Percentiles rank a stretch among this genome's conserved stretches.
phyloP scores from a whole-genome alignment of 2,113 vertebrate genomes.

The Silurus asotus region DNA sequence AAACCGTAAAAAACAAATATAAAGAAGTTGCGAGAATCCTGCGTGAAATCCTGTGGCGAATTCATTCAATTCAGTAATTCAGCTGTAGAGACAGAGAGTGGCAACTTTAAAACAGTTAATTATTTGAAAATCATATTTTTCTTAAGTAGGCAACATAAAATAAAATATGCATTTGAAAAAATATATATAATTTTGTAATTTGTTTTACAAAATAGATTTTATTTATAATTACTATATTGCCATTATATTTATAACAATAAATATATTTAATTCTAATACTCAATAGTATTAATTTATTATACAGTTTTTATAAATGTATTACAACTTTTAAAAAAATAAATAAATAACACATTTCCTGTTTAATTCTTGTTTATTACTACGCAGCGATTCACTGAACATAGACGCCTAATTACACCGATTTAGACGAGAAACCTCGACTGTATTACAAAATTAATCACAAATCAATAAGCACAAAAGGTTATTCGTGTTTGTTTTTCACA shows the following conservation, averaged over 20 bases:
- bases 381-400: neutral
- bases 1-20: neutral
- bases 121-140: too few species aligned
- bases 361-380: neutral
- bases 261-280: neutral
- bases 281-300: neutral
- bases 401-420: neutral
- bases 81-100: neutral
- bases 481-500: neutral
- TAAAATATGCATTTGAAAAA: too few species aligned
- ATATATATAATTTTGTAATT: too few species aligned
- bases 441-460: neutral
- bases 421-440: neutral
- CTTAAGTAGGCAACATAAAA: too few species aligned
- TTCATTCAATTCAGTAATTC: neutral
- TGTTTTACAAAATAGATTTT: neutral
- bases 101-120: neutral
- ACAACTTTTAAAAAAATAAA: neutral
- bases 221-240: neutral
- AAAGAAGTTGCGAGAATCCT: neutral
- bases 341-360: neutral
- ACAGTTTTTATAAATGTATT: neutral
- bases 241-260: neutral
- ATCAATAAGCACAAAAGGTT: neutral
- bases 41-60: neutral